Base-by-base conservation (phyloP, 1,140 invertebrate genomes). In the Venturia canescens region DNA sequence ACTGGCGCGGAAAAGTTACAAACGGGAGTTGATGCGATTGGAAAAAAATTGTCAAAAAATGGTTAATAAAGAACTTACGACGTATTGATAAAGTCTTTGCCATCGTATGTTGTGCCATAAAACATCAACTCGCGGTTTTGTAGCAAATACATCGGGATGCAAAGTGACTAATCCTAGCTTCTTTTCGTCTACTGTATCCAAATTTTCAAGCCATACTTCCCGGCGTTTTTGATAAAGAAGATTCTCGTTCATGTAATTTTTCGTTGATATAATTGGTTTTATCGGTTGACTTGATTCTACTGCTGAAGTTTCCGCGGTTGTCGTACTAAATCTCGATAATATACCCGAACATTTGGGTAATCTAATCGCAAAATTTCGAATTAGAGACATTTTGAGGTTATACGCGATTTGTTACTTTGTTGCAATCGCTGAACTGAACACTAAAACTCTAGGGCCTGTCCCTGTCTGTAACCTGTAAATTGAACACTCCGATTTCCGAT, bases 191-290 rank as follows among this genome's bases (percentile, higher is more conserved):
- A 96, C 88, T 0, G 96, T 95, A 87, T 97, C 94, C 21, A 99
- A 91, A 90, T 96, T 98, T 90, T 98, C 98, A 15, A 99, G 93
- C 98, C 98, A 99, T 27, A 96, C 96, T 93, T 99, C 95, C 26
- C 96, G 93, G 3, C 95, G 93, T 87, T 93, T 93, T 53, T 92
- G 89, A 83, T 93, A 95, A n/a, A 87, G 78, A 26, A 80, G 79
- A 7, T 84, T 53, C 6, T 82, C 74, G 27, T 89, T 67, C 0
- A 82, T 27, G 48, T 88, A 88, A 11, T 76, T 78, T 72, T 27
- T 81, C 0, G 78, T 79, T 0, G 87, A 89, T 74, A 91, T 86
- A 21, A 88, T 86, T 7, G 87, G 88, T 44, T 31, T 23, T 27
- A 84, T 3, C 50, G 60, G 38, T 53, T 60, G 1, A 63, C 7